Base-by-base conservation (phyloP, 1,140 invertebrate genomes). In the Megathymus violae region DNA sequence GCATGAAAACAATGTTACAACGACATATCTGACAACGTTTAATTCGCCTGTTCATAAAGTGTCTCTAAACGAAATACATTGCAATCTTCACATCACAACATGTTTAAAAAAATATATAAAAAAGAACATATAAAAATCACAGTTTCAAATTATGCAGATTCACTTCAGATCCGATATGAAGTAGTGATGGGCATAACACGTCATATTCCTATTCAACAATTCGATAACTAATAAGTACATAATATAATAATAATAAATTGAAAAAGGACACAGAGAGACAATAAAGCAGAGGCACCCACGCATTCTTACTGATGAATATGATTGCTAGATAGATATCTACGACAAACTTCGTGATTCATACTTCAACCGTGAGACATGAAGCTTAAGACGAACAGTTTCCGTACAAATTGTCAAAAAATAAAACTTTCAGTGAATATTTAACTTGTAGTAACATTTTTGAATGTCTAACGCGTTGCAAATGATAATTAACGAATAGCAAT, bases 131-230 rank as follows among this genome's bases (percentile, higher is more conserved):
- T 86, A 91, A 91, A 86, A 91, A 91, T 91, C 88, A 91, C 88
- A 91, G 88, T 87, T 91, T 82, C 64, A 89, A 88, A 91, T 91
- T 91, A 91, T 91, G 88, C 88, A 87, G 84, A 82, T 85, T 87
- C 86, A 85, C 85, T 83, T 87, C 80, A 85, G 79, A 89, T 84
- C 76, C 80, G 79, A 82, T 83, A 74, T 78, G 84, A 89, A 84
- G 84, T 79, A 81, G 75, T 75, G 74, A 82, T 76, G 75, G 82
- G 76, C 81, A 82, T 77, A 82, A 79, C 74, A 76, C 72, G 71
- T 71, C 75, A 58, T 58, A 58, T 34, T 58, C 52, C 72, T 73
- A 85, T 75, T 69, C 64, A 79, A 81, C 69, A 82, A 84, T 71
- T 76, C 73, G 69, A 76, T 82, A 88, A 72, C 85, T 88, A 89